Conservation (phyloP, 2,113 vertebrate species). For the Okapia johnstoni region DNA sequence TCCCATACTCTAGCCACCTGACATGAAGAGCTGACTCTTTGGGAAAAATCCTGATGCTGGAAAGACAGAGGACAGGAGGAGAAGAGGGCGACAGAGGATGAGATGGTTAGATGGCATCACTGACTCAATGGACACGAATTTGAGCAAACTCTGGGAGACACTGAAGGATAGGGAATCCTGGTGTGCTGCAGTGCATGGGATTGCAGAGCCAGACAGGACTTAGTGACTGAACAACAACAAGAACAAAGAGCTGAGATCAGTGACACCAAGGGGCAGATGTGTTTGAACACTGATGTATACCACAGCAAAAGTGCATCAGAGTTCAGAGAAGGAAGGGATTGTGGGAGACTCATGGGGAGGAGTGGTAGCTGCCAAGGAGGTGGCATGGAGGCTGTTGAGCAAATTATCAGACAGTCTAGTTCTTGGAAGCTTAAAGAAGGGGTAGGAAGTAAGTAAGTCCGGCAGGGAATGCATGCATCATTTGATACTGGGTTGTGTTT, state of each 20-base stretch:
- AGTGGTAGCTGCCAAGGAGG: background rate
- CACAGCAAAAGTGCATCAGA: background rate
- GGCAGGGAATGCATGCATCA: background rate
- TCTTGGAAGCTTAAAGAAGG: background rate
- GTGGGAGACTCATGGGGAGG: background rate
- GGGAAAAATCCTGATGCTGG: background rate
- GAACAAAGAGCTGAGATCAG: background rate
- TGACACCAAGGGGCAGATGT: background rate
- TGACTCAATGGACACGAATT: background rate
- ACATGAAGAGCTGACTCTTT: background rate
- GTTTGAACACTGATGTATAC: background rate
- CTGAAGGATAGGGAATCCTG: background rate
- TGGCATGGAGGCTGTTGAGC: background rate
- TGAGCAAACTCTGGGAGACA: background rate
- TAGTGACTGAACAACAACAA: background rate
- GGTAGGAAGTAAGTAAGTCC: background rate
- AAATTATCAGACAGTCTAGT: background rate
- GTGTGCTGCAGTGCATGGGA: rapidly evolving
- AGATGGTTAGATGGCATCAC: background rate
- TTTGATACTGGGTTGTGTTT: background rate
- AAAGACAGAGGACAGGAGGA: background rate
- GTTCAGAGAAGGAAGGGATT: background rate
- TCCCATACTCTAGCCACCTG: background rate
- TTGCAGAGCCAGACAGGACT: background rate
- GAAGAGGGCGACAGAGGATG: background rate